Conservation (phyloP, 2,888 invertebrate species). For the Apamea monoglypha region DNA sequence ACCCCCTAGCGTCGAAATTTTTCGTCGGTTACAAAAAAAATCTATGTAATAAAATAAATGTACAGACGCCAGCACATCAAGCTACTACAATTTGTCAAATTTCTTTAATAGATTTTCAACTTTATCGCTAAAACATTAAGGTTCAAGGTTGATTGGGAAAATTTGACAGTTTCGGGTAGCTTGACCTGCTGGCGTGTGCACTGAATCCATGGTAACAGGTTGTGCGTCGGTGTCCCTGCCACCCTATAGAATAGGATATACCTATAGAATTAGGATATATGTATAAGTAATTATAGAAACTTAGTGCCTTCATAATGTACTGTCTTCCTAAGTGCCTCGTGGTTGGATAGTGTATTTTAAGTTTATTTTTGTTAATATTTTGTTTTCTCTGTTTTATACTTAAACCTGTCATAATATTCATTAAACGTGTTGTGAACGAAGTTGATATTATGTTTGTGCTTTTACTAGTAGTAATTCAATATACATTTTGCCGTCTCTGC, state of each 20-base stretch:
- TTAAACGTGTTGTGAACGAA: constrained; percentile 16
- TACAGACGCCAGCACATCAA: too few species aligned
- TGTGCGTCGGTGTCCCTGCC: too few species aligned
- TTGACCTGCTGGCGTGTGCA: too few species aligned
- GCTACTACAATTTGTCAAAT: too few species aligned
- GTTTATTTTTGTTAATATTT: constrained; percentile 26
- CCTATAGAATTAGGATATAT: constrained; percentile 18
- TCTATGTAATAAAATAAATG: too few species aligned
- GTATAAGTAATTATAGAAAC: constrained; percentile 2
- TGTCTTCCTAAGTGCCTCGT: constrained; percentile 66
- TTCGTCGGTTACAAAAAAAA: background rate
- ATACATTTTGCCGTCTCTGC: background rate
- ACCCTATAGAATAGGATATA: background rate
- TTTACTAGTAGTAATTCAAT: background rate
- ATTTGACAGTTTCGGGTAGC: too few species aligned
- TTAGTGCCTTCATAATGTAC: constrained; percentile 46
- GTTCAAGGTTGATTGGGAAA: too few species aligned
- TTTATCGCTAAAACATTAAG: too few species aligned
- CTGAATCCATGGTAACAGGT: too few species aligned
- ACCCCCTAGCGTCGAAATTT: background rate
- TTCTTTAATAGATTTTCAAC: too few species aligned
- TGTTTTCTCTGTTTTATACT: constrained; percentile 16
- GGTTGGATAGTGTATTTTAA: constrained; percentile 25
- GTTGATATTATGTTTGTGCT: constrained; percentile 39
- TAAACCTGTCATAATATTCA: constrained; percentile 32